Percentiles rank a stretch among this genome's conserved stretches.
Evolutionary conservation across 2,113 vertebrate genomes (phyloP).

Genomic region (Pseudorhombus dupliciocellatus): DNA sequence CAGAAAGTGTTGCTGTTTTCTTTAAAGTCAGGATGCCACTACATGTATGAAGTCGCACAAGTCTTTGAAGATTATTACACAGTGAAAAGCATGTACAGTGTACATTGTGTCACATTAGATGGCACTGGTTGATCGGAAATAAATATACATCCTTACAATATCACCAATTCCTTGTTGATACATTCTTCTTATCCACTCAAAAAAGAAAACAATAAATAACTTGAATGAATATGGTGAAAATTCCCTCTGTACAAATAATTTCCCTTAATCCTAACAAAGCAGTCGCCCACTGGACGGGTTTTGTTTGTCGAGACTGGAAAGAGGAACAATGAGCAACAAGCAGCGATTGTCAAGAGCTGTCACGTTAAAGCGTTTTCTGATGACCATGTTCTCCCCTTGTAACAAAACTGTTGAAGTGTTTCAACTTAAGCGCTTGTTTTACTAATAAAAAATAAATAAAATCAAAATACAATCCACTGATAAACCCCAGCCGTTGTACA

Average conservation of each 20-base stretch:
- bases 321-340: conserved; percentile 30
- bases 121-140: conserved; percentile 52
- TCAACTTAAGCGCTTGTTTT: too few species aligned
- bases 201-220: conserved; percentile 44
- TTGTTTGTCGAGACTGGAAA: conserved; percentile 21
- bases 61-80: conserved; percentile 29
- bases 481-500: conserved; percentile 37
- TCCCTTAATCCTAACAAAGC: conserved; percentile 24
- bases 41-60: conserved; percentile 45
- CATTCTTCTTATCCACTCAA: conserved; percentile 43
- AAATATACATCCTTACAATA: conserved; percentile 56
- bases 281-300: conserved; percentile 7
- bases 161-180: conserved; percentile 33
- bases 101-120: conserved; percentile 51
- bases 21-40: conserved; percentile 38
- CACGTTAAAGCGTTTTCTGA: conserved; percentile 62
- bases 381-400: conserved; percentile 20
- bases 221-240: conserved; percentile 17
- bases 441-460: conserved; percentile 7
- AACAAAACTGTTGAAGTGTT: background rate
- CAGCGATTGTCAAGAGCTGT: conserved; percentile 69
- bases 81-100: conserved; percentile 37
- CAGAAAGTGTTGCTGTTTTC: background rate
- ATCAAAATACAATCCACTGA: background rate
- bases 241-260: conserved; percentile 20